phyloP scores from a whole-genome alignment of 2,888 invertebrate genomes.

The Limnephilus marmoratus region DNA sequence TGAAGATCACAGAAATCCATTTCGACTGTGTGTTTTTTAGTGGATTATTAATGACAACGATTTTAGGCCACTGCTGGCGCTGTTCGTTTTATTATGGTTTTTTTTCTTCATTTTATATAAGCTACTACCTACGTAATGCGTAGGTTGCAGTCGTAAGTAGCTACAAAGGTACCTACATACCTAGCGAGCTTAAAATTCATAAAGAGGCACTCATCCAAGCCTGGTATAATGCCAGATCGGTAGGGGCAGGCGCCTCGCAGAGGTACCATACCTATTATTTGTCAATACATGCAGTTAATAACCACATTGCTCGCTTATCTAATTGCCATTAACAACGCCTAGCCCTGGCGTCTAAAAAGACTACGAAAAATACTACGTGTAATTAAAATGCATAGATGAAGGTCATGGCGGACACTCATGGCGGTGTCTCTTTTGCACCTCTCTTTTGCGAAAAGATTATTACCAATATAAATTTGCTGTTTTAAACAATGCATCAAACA shows the following conservation, averaged over 20 bases:
- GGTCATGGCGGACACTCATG: no score
- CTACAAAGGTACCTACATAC: not conserved
- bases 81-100: not conserved
- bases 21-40: not conserved
- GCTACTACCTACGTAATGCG: not conserved
- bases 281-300: not conserved
- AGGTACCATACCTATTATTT: not conserved
- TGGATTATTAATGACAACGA: not conserved
- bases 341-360: not conserved
- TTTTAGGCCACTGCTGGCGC: not conserved
- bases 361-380: not conserved
- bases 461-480: not conserved
- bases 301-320: not conserved
- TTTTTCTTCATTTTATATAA: not conserved
- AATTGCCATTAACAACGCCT: not conserved
- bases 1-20: not conserved
- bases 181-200: not conserved
- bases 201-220: not conserved
- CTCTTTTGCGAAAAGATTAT: not conserved
- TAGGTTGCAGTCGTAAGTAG: not conserved
- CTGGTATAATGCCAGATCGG: not conserved
- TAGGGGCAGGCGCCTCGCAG: not conserved
- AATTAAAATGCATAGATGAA: not conserved
- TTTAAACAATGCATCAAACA: no score
- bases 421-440: no score